A percentile compares a stretch with the other conserved stretches of the same genome.
These are phyloP conservation scores for Drosophila koepferae DNA, from an alignment of 2,888 invertebrate species.

Conservation along the genomic window DNA sequence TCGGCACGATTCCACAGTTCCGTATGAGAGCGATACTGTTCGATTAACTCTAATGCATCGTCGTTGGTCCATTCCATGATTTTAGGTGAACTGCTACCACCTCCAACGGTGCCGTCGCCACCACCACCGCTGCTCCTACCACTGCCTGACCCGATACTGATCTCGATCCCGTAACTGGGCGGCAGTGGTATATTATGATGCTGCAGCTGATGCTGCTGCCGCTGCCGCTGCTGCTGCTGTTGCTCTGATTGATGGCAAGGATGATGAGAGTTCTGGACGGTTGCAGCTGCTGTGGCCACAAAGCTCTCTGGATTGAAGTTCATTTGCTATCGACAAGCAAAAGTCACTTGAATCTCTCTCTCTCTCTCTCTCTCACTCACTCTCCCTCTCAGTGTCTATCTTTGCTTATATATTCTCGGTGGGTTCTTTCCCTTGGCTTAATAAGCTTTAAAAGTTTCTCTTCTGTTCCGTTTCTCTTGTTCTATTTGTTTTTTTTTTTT, in stretches of 20 bases:
- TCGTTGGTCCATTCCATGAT: slow-evolving; percentile 85
- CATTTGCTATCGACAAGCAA: slow-evolving; percentile 62
- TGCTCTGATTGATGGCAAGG: slow-evolving; percentile 30
- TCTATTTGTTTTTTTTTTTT: slow-evolving; percentile 6
- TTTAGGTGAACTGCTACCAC: slow-evolving; percentile 60
- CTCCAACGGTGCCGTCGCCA: slow-evolving; percentile 22
- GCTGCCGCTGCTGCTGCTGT: not conserved
- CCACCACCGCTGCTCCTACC: slow-evolving; percentile 9
- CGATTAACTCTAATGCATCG: slow-evolving; percentile 84
- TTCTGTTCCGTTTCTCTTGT: slow-evolving; percentile 23
- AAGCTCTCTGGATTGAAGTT: slow-evolving; percentile 76
- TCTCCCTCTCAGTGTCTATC: not conserved
- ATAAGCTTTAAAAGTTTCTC: slow-evolving; percentile 14
- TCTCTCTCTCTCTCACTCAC: not conserved
- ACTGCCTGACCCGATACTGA: slow-evolving; percentile 21
- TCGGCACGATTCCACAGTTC: slow-evolving; percentile 84
- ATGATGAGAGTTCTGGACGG: slow-evolving; percentile 39
- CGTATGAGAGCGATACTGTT: slow-evolving; percentile 84
- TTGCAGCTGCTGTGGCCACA: slow-evolving; percentile 65
- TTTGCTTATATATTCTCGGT: slow-evolving; percentile 31
- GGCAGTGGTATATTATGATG: slow-evolving; percentile 61
- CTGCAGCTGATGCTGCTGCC: not conserved
- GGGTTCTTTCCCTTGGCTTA: slow-evolving; percentile 42
- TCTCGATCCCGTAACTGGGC: slow-evolving; percentile 35
- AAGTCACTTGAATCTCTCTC: slow-evolving; percentile 6